phyloP scores from a whole-genome alignment of 2,113 vertebrate genomes.

The Callospermophilus lateralis region DNA sequence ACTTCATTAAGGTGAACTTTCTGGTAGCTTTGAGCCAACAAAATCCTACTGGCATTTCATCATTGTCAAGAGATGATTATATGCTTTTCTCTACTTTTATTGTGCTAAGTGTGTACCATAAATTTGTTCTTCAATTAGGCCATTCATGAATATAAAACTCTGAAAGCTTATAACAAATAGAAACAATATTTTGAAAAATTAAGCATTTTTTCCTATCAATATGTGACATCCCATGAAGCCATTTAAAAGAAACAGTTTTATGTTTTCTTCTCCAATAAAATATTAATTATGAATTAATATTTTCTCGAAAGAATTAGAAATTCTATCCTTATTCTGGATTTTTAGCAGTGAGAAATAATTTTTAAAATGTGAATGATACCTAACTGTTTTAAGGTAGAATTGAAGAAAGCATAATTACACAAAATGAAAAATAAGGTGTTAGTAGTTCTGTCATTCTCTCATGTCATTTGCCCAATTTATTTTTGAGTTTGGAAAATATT shows the following conservation, averaged over 20 bases:
- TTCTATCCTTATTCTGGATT: conserved; percentile 9
- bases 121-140: neutral
- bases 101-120: neutral
- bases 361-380: conserved; percentile 1
- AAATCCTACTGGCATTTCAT: neutral
- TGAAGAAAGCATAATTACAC: neutral
- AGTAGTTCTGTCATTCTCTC: neutral
- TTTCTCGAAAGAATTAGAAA: neutral
- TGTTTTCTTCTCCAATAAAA: neutral
- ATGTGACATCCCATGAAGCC: neutral
- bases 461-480: neutral
- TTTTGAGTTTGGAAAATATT: neutral
- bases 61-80: neutral
- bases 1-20: neutral
- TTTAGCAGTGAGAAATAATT: conserved; percentile 32
- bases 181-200: neutral
- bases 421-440: neutral
- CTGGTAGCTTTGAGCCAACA: neutral
- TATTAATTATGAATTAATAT: neutral
- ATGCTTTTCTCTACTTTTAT: neutral
- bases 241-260: neutral
- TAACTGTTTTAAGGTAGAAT: neutral
- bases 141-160: neutral
- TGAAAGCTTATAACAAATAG: neutral
- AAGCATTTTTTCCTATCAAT: neutral